Percentiles rank a stretch among this genome's conserved stretches.
These are phyloP conservation scores for Nymphalis urticae DNA, from an alignment of 2,888 invertebrate species.

Conservation along the genomic window DNA sequence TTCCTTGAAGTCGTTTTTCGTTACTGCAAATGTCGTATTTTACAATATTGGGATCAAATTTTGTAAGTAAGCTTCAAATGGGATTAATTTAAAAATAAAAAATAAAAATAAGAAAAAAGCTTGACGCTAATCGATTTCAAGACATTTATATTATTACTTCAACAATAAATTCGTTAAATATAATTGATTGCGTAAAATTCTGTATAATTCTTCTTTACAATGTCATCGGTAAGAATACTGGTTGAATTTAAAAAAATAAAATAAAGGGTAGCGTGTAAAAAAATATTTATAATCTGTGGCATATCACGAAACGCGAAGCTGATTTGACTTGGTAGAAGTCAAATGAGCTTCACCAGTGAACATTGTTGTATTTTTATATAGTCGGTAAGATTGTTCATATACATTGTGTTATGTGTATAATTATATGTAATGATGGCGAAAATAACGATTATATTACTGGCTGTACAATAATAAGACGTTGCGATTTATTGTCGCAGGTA, in stretches of 20 bases:
- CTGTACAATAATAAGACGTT: constrained; percentile 6
- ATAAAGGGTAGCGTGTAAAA: constrained; percentile 55
- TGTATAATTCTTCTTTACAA: background rate
- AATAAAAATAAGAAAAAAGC: no score
- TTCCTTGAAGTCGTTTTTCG: constrained; percentile 19
- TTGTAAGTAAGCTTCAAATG: constrained; percentile 42
- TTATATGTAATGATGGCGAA: constrained; percentile 22
- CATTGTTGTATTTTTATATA: constrained; percentile 79
- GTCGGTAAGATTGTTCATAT: constrained; percentile 66
- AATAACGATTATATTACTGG: constrained; percentile 29
- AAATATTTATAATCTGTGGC: constrained; percentile 62
- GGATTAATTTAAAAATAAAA: constrained; percentile 24
- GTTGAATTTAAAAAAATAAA: constrained; percentile 22
- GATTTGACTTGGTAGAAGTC: constrained; percentile 49
- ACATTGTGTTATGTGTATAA: constrained; percentile 49
- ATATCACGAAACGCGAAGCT: constrained; percentile 67
- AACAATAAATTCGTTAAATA: no score
- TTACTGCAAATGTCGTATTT: constrained; percentile 42
- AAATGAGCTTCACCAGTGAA: constrained; percentile 53
- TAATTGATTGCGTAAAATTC: no score
- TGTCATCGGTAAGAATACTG: constrained; percentile 22
- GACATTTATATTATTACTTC: background rate
- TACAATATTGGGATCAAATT: constrained; percentile 75
- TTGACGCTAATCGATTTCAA: background rate
- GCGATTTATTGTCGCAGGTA: constrained; percentile 34